These are phyloP conservation scores for Drosophila novamexicana DNA, from an alignment of 1,140 invertebrate genomes.

Conservation along the genomic window DNA sequence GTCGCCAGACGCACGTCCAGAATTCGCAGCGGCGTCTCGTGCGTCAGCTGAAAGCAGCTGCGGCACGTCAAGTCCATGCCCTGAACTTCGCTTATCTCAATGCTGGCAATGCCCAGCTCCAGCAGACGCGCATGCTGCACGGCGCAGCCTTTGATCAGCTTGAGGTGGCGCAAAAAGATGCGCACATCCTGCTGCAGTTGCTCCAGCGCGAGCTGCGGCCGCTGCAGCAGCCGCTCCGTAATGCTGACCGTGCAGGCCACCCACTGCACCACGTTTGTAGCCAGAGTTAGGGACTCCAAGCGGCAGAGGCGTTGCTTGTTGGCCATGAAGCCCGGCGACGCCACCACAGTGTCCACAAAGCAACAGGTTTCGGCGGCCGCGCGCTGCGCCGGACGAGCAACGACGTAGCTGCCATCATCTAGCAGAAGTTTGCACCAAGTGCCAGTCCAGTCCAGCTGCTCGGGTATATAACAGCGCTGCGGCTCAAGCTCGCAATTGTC, in stretches of 20 bases:
- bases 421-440: constrained; percentile 60
- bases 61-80: background rate
- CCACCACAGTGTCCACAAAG: constrained; percentile 63
- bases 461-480: constrained; percentile 54
- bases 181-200: constrained; percentile 41
- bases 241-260: constrained; percentile 49
- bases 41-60: constrained; percentile 44
- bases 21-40: constrained; percentile 34
- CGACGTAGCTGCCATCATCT: constrained; percentile 36
- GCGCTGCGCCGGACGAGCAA: constrained; percentile 54
- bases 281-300: constrained; percentile 14
- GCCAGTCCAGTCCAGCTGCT: background rate
- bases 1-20: constrained; percentile 44
- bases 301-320: constrained; percentile 26
- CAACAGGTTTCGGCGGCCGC: constrained; percentile 53
- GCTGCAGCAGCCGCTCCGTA: constrained; percentile 39
- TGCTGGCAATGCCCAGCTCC: constrained; percentile 54
- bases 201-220: constrained; percentile 16
- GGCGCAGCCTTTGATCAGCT: constrained; percentile 41
- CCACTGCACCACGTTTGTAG: background rate
- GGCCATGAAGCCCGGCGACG: constrained; percentile 17
- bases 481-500: constrained; percentile 36
- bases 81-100: constrained; percentile 41
- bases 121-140: constrained; percentile 39
- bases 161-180: constrained; percentile 49